Evolutionary conservation across 92 coral and sea anemone species (phyloP), one percentile per base, ranked within the genome.

Genomic region (Epizoanthus ramosus): DNA sequence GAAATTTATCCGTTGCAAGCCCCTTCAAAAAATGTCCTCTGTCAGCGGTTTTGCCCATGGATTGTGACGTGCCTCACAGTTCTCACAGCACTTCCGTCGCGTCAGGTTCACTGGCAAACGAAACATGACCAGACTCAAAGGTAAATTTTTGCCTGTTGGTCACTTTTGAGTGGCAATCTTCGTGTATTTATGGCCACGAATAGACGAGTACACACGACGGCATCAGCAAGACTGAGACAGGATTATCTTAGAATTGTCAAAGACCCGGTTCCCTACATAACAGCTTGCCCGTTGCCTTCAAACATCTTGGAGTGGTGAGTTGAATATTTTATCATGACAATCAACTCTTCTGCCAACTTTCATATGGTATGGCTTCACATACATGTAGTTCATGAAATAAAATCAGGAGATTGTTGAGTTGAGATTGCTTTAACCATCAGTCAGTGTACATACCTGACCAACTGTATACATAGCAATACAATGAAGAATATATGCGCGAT

Each of bases 191-290:
- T 86, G 93, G 97, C 94, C 88, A 89, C 86, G 91, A 96, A 73
- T 37, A 92, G 94, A 64, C 86, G 99, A 73, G 90, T 96, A 67
- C 98, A 96, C 75, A 92, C 99, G 39, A 94, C 99, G 59, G 96
- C 99, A 63, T 92, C 99, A 13, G 94, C 99, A 19, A 92, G 99
- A 85, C 73, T 96, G 81, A 89, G 90, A 57, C 99, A 96, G 83
- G 99, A 96, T 85, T 96, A 96, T 82, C 76, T 96, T 18, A 80
- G 99, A 85, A 96, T 96, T 68, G 87, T 87, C 35, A 89, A 92
- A 80, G 99, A 96, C 59, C 99, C 99, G 39, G 98, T 93, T 17
- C 99, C 99, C 0, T 96, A 96, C 79, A 94, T 96, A 6, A 96
- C 99, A 74, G 99, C 99, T 16, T 89, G 87, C 23, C 99, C 99